Percentiles rank a stretch among this genome's conserved stretches.
Evolutionary conservation across 2,113 vertebrate species (phyloP).

Genomic region (Oncorhynchus tshawytscha): DNA sequence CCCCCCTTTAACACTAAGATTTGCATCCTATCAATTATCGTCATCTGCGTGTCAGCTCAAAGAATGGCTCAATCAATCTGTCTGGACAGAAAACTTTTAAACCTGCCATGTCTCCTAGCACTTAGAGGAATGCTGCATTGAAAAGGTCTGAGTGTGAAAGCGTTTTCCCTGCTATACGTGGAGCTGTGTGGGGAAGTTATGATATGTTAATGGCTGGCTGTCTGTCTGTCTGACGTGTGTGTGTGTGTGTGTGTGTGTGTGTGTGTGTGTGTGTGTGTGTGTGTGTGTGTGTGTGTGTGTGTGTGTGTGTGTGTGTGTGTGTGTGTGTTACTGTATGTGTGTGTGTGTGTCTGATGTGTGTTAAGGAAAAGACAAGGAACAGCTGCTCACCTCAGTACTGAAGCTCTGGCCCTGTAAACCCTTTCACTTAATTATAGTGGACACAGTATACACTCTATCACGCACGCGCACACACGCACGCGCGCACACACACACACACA

Average conservation of each 20-base stretch:
- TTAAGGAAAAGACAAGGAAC: constrained; percentile 49
- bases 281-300: too few relatives aligned
- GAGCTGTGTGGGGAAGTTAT: constrained; percentile 6
- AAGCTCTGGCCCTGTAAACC: constrained; percentile 43
- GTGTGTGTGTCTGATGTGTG: constrained; percentile 32
- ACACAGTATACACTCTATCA: constrained; percentile 24
- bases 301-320: constrained; percentile 11
- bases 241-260: background rate
- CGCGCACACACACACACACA: constrained; percentile 4
- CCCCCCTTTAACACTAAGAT: constrained; percentile 1
- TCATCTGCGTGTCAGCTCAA: background rate
- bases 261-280: too few relatives aligned
- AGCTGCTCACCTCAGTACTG: constrained; percentile 65
- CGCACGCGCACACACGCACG: too few relatives aligned
- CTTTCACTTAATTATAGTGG: constrained; percentile 72
- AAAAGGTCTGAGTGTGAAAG: constrained; percentile 1
- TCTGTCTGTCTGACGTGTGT: constrained; percentile 6
- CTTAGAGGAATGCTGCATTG: background rate
- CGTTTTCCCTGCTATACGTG: background rate
- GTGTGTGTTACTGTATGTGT: constrained; percentile 1
- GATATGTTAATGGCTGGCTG: background rate
- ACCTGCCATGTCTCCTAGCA: constrained; percentile 1
- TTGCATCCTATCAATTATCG: background rate
- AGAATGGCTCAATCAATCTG: constrained; percentile 4
- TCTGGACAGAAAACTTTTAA: constrained; percentile 5